Percentiles rank a stretch among this genome's conserved stretches.
These are phyloP conservation scores for Sipunculus nudus DNA, from an alignment of 2,888 invertebrate species.

Conservation along the genomic window DNA sequence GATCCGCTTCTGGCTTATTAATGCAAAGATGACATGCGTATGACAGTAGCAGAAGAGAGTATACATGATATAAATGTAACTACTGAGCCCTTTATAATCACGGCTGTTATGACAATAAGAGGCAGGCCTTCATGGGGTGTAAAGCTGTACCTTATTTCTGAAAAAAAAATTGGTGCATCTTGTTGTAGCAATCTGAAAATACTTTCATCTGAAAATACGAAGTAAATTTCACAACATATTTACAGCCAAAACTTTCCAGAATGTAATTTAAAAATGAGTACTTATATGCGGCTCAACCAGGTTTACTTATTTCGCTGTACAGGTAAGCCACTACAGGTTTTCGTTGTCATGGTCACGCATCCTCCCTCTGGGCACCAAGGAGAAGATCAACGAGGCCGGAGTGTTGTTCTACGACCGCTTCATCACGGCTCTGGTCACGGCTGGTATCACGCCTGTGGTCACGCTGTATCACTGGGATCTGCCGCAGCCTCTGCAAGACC, in stretches of 20 bases:
- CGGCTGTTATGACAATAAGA: too few relatives aligned
- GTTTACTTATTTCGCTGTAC: neutral
- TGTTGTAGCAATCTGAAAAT: too few relatives aligned
- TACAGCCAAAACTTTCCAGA: too few relatives aligned
- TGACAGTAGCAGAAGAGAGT: too few relatives aligned
- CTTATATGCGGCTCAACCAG: neutral
- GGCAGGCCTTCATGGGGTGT: too few relatives aligned
- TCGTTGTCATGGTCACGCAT: slow-evolving; percentile 78
- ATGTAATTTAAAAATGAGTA: slow-evolving; percentile 62
- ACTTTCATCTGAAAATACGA: too few relatives aligned
- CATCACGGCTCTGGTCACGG: slow-evolving; percentile 25
- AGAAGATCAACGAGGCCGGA: slow-evolving; percentile 50
- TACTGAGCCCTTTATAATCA: too few relatives aligned
- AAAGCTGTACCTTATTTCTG: too few relatives aligned
- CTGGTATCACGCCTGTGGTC: slow-evolving; percentile 71
- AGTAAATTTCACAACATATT: slow-evolving; percentile 78
- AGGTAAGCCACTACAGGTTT: slow-evolving; percentile 65
- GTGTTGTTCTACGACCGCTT: slow-evolving; percentile 33
- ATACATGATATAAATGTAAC: too few relatives aligned
- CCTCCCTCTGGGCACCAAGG: slow-evolving; percentile 72
- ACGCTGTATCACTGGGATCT: slow-evolving; percentile 70
- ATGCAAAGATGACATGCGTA: too few relatives aligned
- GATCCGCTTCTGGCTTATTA: too few relatives aligned
- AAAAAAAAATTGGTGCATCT: too few relatives aligned
- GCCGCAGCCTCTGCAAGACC: slow-evolving; percentile 64